phyloP scores from a whole-genome alignment of 2,797 vertebrate genomes.

The Benthosema pterotum region DNA sequence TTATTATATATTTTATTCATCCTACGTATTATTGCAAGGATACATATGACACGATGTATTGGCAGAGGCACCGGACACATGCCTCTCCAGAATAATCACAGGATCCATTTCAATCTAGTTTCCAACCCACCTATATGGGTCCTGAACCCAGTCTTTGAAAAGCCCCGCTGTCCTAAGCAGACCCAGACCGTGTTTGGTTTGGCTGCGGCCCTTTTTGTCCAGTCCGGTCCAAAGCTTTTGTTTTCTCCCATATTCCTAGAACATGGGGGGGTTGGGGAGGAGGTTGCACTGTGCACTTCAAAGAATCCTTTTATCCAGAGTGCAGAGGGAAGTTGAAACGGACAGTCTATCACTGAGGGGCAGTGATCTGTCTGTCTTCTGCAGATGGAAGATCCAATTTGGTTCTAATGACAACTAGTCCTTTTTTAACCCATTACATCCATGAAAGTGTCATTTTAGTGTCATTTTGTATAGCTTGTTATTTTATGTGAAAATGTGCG shows the following conservation, averaged over 20 bases:
- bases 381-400: conserved; percentile 6
- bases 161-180: conserved; percentile 43
- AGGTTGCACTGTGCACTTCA: conserved; percentile 41
- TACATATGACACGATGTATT: too few relatives aligned
- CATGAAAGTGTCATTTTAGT: too few relatives aligned
- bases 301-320: conserved; percentile 46
- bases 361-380: conserved; percentile 16
- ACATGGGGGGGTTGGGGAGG: conserved; percentile 19
- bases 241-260: conserved; percentile 31
- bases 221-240: conserved; percentile 45
- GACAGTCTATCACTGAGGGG: conserved; percentile 18
- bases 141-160: conserved; percentile 25
- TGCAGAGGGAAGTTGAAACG: conserved; percentile 31
- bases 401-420: background rate
- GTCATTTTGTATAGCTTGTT: too few relatives aligned
- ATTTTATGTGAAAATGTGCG: too few relatives aligned
- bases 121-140: conserved; percentile 13
- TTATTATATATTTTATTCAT: too few relatives aligned
- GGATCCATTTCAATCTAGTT: background rate
- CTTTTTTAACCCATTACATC: too few relatives aligned
- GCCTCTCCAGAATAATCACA: background rate
- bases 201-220: conserved; percentile 42
- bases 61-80: too few relatives aligned
- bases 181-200: conserved; percentile 65
- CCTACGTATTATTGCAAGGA: too few relatives aligned